phyloP scores from a whole-genome alignment of 2,113 vertebrate genomes.

The Zapornia atra region DNA sequence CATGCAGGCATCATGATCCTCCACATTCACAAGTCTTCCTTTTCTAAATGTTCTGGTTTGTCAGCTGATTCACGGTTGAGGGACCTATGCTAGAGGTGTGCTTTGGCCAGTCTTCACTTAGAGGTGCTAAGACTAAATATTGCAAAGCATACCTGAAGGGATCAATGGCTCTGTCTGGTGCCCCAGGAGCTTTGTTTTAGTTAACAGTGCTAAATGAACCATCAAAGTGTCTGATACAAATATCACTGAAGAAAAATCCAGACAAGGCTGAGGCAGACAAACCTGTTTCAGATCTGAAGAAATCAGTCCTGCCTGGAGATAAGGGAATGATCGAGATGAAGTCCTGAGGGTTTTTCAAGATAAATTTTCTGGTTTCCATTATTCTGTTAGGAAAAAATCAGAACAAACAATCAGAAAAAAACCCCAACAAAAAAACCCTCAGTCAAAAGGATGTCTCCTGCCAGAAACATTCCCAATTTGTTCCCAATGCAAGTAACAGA shows the following conservation, averaged over 20 bases:
- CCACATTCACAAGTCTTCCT: background rate
- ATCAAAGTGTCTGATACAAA: background rate
- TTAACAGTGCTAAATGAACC: background rate
- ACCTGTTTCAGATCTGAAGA: background rate
- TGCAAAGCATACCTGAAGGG: background rate
- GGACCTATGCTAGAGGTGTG: background rate
- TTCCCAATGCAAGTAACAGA: no score
- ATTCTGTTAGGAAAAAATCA: background rate
- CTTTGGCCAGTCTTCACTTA: background rate
- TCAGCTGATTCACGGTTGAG: background rate
- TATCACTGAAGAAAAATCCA: background rate
- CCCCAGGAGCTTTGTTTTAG: background rate
- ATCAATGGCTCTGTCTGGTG: background rate
- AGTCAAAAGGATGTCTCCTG: background rate
- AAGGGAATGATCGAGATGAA: background rate
- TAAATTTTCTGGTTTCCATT: background rate
- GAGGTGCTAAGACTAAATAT: background rate
- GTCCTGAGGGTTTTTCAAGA: background rate
- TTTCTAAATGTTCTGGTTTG: background rate
- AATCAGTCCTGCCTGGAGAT: background rate
- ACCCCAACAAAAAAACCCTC: background rate
- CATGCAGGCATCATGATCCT: background rate
- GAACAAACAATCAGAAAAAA: background rate
- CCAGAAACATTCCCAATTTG: background rate
- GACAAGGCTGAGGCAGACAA: background rate